phyloP scores from a whole-genome alignment of 2,113 vertebrate species.

The Scomber japonicus region DNA sequence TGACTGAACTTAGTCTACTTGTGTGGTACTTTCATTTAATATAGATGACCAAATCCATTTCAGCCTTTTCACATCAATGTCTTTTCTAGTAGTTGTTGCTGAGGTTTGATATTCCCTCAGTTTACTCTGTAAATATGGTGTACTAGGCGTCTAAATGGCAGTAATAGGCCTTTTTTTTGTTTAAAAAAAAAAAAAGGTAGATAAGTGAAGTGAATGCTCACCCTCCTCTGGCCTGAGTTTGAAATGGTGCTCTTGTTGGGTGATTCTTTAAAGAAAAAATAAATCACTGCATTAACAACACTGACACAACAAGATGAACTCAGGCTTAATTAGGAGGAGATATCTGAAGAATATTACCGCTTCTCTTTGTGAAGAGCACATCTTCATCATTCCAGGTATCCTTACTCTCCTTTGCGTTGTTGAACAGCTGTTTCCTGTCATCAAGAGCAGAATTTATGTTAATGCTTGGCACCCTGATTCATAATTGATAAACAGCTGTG shows the following conservation, averaged over 20 bases:
- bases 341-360: constrained; percentile 11
- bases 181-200: too few relatives aligned
- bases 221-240: constrained; percentile 46
- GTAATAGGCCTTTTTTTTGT: too few relatives aligned
- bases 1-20: too few relatives aligned
- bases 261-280: constrained; percentile 1
- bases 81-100: not conserved
- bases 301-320: not conserved
- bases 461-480: not conserved
- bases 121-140: not conserved
- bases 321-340: not conserved
- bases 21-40: too few relatives aligned
- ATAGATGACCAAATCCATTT: not conserved
- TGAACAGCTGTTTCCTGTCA: constrained; percentile 59
- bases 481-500: not conserved
- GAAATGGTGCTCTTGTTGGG: constrained; percentile 26
- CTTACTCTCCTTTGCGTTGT: constrained; percentile 58
- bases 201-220: constrained; percentile 27
- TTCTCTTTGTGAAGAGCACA: not conserved
- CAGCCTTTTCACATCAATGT: not conserved
- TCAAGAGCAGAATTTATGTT: not conserved
- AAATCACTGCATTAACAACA: not conserved
- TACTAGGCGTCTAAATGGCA: too few relatives aligned
- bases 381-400: constrained; percentile 79
- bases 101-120: not conserved